Evolutionary conservation across 1,140 invertebrate genomes (phyloP), one percentile per base, ranked within the genome.

Genomic region (Chymomyza costata): DNA sequence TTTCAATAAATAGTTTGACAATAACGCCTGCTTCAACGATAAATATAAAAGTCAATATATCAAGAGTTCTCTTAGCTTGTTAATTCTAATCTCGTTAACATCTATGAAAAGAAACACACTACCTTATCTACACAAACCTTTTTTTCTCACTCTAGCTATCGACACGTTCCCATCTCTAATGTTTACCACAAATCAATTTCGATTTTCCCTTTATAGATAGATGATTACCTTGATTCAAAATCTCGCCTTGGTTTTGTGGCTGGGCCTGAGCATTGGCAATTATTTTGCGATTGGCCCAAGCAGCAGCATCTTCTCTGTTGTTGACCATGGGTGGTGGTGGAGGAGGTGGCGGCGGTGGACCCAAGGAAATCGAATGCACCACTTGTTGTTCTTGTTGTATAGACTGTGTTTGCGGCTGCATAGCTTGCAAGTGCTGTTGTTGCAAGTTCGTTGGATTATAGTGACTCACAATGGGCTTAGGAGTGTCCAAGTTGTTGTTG

Each of bases 241-340:
- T 43, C 3, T 64, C 65, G 10, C 35, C 43, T 25, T 60, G 69
- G 11, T 38, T 30, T 30, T 54, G 53, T 0, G 34, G 38, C 14
- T 41, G 50, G 53, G 67, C 34, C 49, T 71, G 70, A 1, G 61
- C 57, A 19, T 65, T 65, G 8, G 55, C 43, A 58, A 83, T 78
- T 31, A 80, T 69, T 45, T 84, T 84, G 46, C 80, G 74, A 54
- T 76, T 84, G 3, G 65, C 68, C 82, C 82, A 84, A 25, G 78
- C 82, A 18, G 65, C 63, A 2, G 69, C 71, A 68, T 84, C 82
- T 45, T 84, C 82, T 3, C 82, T 76, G 76, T 84, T 84, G 35
- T 80, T 74, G 11, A 68, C 65, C 51, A 73, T 57, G 2, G 64
- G 81, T 7, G 82, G 63, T 30, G 68, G 63, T 32, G 73, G 54